phyloP scores from a whole-genome alignment of 2,113 vertebrate species.

The Antidorcas marsupialis region DNA sequence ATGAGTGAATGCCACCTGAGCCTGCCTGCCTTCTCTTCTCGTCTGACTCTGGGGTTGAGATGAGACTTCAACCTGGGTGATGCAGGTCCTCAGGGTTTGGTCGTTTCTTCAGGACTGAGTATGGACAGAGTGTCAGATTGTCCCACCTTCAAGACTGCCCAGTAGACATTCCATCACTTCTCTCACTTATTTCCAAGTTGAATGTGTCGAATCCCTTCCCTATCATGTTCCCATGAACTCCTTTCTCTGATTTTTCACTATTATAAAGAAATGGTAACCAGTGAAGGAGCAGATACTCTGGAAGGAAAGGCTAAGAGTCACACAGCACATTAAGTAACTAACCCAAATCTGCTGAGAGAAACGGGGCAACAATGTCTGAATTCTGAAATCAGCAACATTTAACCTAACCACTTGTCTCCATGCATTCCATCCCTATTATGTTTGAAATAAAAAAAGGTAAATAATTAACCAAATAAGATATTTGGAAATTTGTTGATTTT shows the following conservation, averaged over 20 bases:
- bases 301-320: neutral
- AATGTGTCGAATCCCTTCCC: neutral
- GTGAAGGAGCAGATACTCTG: neutral
- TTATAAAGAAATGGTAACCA: neutral
- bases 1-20: neutral
- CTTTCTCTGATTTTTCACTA: neutral
- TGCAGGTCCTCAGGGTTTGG: accelerated
- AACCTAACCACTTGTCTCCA: neutral
- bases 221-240: neutral
- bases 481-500: neutral
- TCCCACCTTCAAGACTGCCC: neutral
- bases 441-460: neutral
- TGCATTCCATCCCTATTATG: neutral
- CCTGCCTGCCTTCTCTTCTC: neutral
- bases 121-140: neutral
- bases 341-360: neutral
- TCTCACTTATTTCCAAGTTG: neutral
- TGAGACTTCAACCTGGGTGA: neutral
- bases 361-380: neutral
- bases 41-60: neutral
- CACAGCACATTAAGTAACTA: neutral
- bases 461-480: neutral
- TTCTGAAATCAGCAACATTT: neutral
- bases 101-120: neutral
- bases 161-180: neutral